phyloP scores from a whole-genome alignment of 2,113 vertebrate species.

The Daboia siamensis region DNA sequence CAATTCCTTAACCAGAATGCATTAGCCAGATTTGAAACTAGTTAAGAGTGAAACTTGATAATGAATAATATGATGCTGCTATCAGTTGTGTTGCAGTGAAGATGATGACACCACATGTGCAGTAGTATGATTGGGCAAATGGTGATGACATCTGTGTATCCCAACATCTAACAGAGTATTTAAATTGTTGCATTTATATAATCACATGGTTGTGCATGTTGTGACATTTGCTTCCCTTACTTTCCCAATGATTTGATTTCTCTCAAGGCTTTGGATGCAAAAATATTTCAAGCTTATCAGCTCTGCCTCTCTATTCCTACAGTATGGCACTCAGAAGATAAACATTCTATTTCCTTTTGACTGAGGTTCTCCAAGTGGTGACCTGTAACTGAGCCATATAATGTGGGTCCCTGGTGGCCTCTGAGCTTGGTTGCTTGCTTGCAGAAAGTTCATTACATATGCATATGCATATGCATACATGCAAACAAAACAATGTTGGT shows the following conservation, averaged over 20 bases:
- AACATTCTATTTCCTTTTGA: not conserved
- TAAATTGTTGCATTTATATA: not conserved
- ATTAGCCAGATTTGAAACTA: not conserved
- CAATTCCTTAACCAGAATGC: not conserved
- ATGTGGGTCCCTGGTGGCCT: not conserved
- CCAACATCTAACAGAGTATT: not conserved
- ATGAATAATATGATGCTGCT: not conserved
- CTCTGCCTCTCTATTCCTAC: not conserved
- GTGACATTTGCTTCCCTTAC: not conserved
- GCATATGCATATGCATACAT: not conserved
- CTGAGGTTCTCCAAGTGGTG: not conserved
- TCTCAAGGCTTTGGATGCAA: not conserved
- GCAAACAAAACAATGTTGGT: not conserved
- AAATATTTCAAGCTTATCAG: not conserved
- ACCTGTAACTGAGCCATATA: not conserved
- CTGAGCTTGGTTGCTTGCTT: not conserved
- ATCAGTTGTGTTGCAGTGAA: not conserved
- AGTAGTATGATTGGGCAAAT: not conserved
- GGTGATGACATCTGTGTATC: not conserved
- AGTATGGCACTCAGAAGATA: not conserved
- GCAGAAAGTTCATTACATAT: not conserved
- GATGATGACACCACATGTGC: not conserved
- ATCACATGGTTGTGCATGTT: not conserved
- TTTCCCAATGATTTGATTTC: not conserved
- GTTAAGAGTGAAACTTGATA: not conserved